A percentile compares a stretch with the other conserved stretches of the same genome.
Conservation (phyloP, 1,140 invertebrate species). For the Calliphora vicina region DNA sequence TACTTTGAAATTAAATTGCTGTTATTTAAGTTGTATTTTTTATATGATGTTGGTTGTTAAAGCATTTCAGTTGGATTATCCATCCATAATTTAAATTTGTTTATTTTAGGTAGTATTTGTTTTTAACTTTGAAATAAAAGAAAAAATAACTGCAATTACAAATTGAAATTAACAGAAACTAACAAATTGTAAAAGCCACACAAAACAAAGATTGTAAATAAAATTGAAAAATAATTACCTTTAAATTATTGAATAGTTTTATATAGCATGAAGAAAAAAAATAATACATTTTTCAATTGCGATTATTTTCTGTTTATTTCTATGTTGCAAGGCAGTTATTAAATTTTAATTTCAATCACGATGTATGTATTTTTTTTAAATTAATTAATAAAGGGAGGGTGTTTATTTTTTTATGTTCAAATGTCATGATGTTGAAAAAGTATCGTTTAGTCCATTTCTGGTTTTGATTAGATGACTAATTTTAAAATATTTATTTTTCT, state of each 20-base stretch:
- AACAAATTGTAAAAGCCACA: too few species aligned
- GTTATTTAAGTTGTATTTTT: not conserved
- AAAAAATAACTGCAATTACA: too few species aligned
- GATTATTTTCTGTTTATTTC: not conserved
- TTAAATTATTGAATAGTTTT: too few species aligned
- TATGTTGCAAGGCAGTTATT: not conserved
- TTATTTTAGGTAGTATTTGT: too few species aligned
- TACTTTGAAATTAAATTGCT: not conserved
- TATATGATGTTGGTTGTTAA: not conserved
- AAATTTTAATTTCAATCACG: conserved; percentile 1
- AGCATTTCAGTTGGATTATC: not conserved
- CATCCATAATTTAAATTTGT: not conserved
- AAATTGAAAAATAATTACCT: too few species aligned
- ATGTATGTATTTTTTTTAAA: not conserved
- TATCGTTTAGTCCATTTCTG: not conserved
- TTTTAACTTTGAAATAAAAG: too few species aligned
- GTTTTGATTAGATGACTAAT: not conserved
- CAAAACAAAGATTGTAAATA: too few species aligned
- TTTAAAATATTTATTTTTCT: not conserved
- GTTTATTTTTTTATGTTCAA: not conserved
- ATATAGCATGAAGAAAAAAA: too few species aligned
- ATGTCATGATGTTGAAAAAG: not conserved
- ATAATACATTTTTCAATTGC: not conserved
- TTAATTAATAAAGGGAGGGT: not conserved
- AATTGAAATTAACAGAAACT: too few species aligned